These are phyloP conservation scores for Phylloscopus collybita DNA, from an alignment of 2,797 vertebrate species.

Conservation along the genomic window DNA sequence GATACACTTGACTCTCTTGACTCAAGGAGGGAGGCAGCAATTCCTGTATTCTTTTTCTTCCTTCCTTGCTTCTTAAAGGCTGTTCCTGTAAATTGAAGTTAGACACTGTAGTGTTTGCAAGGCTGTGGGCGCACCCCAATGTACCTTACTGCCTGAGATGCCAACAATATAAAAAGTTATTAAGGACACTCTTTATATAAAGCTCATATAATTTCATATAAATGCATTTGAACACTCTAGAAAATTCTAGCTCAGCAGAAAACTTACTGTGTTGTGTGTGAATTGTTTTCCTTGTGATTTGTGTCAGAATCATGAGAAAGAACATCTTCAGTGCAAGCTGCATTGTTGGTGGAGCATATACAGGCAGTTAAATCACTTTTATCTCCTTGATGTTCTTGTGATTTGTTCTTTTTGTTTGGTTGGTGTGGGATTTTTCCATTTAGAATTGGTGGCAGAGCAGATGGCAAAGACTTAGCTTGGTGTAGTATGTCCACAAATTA, in stretches of 20 bases:
- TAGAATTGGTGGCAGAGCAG: conserved; percentile 46
- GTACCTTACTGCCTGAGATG: not conserved
- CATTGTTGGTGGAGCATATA: conserved; percentile 29
- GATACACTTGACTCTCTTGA: not conserved
- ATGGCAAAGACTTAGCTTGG: conserved; percentile 61
- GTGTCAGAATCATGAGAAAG: conserved; percentile 54
- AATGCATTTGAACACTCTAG: not conserved
- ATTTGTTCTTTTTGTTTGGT: conserved; percentile 35
- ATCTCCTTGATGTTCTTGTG: conserved; percentile 29
- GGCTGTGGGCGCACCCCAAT: not conserved
- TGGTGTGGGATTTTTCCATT: not conserved
- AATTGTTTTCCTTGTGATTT: conserved; percentile 39
- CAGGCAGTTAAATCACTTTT: conserved; percentile 63
- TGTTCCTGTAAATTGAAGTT: not conserved
- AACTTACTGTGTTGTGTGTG: not conserved
- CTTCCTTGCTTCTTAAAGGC: not conserved
- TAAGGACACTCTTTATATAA: not conserved
- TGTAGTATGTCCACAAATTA: conserved; percentile 61
- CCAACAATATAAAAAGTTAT: not conserved
- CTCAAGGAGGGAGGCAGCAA: not conserved
- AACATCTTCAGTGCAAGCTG: conserved; percentile 44
- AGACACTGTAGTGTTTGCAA: not conserved
- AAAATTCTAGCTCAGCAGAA: conserved; percentile 25
- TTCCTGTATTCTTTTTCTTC: not conserved
- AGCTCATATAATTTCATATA: not conserved